phyloP scores from a whole-genome alignment of 2,113 vertebrate species.

The Clarias gariepinus region DNA sequence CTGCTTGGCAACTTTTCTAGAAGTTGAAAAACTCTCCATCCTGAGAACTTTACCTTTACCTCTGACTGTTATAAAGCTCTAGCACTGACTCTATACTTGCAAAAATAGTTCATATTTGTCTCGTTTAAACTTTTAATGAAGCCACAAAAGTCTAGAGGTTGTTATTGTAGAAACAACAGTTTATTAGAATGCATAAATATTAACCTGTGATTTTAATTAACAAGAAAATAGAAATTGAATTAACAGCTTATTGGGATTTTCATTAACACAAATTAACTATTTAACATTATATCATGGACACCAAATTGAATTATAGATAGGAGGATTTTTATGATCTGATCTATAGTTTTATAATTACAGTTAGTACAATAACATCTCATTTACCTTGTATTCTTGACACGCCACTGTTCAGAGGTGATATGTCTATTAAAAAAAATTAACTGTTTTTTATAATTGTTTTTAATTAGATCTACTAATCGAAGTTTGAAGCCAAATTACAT shows the following conservation, averaged over 20 bases:
- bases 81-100: neutral
- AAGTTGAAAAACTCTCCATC: neutral
- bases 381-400: neutral
- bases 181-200: neutral
- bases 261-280: neutral
- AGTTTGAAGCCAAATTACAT: too few species aligned
- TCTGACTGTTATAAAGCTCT: neutral
- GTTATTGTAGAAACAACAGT: neutral
- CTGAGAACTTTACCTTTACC: neutral
- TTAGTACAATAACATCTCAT: neutral
- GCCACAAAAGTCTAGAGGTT: neutral
- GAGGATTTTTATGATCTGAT: neutral
- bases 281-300: neutral
- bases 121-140: neutral
- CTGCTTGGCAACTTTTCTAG: neutral
- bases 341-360: neutral
- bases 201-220: neutral
- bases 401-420: neutral
- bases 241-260: neutral
- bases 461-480: too few species aligned
- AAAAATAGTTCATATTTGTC: neutral
- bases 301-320: neutral
- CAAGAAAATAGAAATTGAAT: neutral
- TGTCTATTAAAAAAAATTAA: too few species aligned
- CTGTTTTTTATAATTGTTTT: too few species aligned